Conservation (phyloP, 2,888 invertebrate species). For the Caenorhabditis becei region DNA sequence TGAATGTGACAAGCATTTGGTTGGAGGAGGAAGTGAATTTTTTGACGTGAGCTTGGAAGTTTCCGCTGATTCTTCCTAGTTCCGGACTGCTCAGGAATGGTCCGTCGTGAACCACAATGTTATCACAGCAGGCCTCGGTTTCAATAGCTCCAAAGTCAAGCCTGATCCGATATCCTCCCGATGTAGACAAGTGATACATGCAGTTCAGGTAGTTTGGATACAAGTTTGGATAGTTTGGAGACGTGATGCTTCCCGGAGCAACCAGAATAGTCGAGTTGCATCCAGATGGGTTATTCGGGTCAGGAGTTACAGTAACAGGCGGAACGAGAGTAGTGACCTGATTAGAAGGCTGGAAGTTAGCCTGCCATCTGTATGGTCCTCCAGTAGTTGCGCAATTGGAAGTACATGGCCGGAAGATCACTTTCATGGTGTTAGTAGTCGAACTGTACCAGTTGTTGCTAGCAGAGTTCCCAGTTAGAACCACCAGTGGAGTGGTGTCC, state of each 20-base stretch:
- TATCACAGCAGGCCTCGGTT: constrained; percentile 62
- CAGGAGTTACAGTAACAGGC: constrained; percentile 53
- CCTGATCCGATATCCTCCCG: constrained; percentile 40
- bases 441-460: constrained; percentile 55
- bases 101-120: constrained; percentile 53
- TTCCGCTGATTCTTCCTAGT: constrained; percentile 51
- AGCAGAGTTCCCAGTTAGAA: constrained; percentile 30
- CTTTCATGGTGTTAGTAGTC: constrained; percentile 54
- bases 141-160: constrained; percentile 36
- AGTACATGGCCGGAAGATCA: constrained; percentile 54
- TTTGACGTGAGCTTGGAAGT: constrained; percentile 22
- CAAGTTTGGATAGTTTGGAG: constrained; percentile 49
- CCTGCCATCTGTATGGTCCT: constrained; percentile 45
- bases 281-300: constrained; percentile 50
- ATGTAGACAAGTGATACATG: constrained; percentile 47
- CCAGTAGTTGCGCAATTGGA: constrained; percentile 20
- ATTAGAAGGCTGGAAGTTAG: constrained; percentile 49
- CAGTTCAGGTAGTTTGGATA: constrained; percentile 60
- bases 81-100: constrained; percentile 35
- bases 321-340: constrained; percentile 27
- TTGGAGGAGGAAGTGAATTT: constrained; percentile 42
- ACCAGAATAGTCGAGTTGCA: constrained; percentile 46
- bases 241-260: constrained; percentile 55
- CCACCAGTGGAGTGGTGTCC: constrained; percentile 46
- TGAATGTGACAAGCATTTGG: constrained; percentile 53